Percentiles rank a stretch among this genome's conserved stretches.
These are phyloP conservation scores for Acrobasis suavella DNA, from an alignment of 2,888 invertebrate species.

Conservation along the genomic window DNA sequence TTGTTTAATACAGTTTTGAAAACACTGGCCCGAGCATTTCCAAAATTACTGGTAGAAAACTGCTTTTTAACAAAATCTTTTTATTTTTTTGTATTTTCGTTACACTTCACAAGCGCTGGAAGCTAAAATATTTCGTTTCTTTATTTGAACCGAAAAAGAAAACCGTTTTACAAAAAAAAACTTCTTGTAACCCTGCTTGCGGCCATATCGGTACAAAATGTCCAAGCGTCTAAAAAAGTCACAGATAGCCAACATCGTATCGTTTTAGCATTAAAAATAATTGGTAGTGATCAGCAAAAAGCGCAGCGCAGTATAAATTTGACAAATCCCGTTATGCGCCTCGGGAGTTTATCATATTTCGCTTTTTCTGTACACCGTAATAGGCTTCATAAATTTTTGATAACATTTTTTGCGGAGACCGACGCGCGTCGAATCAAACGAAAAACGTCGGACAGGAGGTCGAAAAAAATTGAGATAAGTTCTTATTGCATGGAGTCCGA, in stretches of 20 bases:
- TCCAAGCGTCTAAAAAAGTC: slow-evolving; percentile 14
- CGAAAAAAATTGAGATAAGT: background rate
- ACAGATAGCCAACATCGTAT: slow-evolving; percentile 22
- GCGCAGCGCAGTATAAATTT: slow-evolving; percentile 43
- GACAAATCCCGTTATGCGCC: slow-evolving; percentile 65
- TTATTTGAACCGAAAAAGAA: background rate
- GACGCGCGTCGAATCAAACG: slow-evolving; percentile 36
- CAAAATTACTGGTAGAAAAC: no score
- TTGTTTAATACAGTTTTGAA: no score
- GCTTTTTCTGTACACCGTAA: slow-evolving; percentile 67
- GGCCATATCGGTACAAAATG: slow-evolving; percentile 12
- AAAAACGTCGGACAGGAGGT: slow-evolving; percentile 28
- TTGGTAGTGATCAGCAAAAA: slow-evolving; percentile 54
- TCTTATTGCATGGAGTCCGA: background rate
- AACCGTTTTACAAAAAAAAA: background rate
- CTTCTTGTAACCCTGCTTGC: slow-evolving; percentile 6
- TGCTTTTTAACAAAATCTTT: no score
- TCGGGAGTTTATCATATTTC: slow-evolving; percentile 63
- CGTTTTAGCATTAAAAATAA: slow-evolving; percentile 55
- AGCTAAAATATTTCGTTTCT: background rate
- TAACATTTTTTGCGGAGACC: slow-evolving; percentile 63
- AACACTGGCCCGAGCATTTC: no score
- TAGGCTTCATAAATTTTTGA: slow-evolving; percentile 76
- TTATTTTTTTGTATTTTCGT: no score
- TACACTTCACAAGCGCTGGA: no score